A percentile compares a stretch with the other conserved stretches of the same genome.
phyloP scores from a whole-genome alignment of 2,888 invertebrate genomes.

The Drosophila birchii region DNA sequence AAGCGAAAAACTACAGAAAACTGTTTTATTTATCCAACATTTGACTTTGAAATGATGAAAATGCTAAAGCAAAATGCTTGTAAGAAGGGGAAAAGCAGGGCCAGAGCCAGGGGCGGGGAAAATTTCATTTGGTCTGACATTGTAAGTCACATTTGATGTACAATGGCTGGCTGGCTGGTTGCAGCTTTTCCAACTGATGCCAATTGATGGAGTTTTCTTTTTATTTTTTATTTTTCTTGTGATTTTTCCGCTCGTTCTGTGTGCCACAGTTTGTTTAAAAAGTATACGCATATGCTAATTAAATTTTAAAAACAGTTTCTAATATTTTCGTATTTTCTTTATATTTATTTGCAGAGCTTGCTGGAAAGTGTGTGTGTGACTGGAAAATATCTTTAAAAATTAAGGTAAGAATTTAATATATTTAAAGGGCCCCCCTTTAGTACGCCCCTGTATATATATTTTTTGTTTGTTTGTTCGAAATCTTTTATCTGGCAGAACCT shows the following conservation, averaged over 20 bases:
- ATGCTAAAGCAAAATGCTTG: conserved; percentile 39
- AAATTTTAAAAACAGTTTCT: conserved; percentile 46
- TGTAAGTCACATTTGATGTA: conserved; percentile 46
- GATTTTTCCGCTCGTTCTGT: neutral
- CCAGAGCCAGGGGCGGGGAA: conserved; percentile 1
- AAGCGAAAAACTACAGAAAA: conserved; percentile 40
- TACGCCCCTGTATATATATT: neutral
- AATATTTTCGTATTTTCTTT: conserved; percentile 7
- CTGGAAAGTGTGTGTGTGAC: conserved; percentile 3
- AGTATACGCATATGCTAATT: conserved; percentile 63
- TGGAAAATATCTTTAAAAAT: conserved; percentile 12
- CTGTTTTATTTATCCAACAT: conserved; percentile 51
- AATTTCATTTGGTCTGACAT: conserved; percentile 42
- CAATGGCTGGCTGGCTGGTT: conserved; percentile 8
- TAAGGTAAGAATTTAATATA: conserved; percentile 11
- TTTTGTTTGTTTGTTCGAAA: neutral
- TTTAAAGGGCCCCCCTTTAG: neutral
- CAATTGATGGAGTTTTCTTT: conserved; percentile 19
- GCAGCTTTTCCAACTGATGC: conserved; percentile 9
- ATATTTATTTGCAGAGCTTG: neutral
- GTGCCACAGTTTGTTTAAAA: conserved; percentile 33
- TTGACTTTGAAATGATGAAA: conserved; percentile 52
- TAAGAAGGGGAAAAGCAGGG: no score
- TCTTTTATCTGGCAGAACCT: conserved; percentile 26
- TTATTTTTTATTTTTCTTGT: neutral